phyloP scores from a whole-genome alignment of 1,140 invertebrate genomes.

The Nixonia krombeini region DNA sequence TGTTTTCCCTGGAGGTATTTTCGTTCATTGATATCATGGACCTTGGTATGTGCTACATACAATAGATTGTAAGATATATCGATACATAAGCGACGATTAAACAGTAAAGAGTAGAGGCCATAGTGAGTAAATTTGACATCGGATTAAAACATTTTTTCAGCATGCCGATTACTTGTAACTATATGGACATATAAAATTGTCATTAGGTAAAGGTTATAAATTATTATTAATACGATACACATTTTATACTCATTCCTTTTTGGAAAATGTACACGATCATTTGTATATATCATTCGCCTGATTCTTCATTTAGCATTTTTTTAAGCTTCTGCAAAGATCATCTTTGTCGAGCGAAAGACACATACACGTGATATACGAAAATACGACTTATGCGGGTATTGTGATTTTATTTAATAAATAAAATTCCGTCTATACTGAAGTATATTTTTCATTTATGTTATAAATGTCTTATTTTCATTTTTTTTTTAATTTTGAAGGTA shows the following conservation, averaged over 20 bases:
- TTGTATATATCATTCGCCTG: constrained; percentile 51
- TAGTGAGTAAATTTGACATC: constrained; percentile 46
- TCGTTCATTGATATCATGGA: constrained; percentile 35
- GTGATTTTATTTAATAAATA: constrained; percentile 63
- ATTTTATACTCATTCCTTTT: constrained; percentile 51
- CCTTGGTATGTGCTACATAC: constrained; percentile 47
- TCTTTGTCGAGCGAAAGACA: constrained; percentile 52
- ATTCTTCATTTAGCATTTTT: constrained; percentile 41
- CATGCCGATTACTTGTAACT: constrained; percentile 53
- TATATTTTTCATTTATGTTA: constrained; percentile 1
- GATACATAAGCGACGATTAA: constrained; percentile 47
- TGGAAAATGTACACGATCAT: constrained; percentile 51
- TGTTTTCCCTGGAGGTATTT: constrained; percentile 30
- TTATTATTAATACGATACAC: constrained; percentile 45
- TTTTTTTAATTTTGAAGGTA: neutral
- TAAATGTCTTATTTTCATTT: too few relatives aligned
- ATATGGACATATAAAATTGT: constrained; percentile 52
- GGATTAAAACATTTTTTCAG: constrained; percentile 49
- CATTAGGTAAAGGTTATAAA: constrained; percentile 50
- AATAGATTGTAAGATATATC: constrained; percentile 52
- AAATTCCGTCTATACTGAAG: constrained; percentile 59
- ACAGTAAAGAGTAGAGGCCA: constrained; percentile 50
- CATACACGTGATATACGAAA: constrained; percentile 58
- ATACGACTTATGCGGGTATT: constrained; percentile 60
- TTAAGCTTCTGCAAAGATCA: constrained; percentile 50